Evolutionary conservation across 2,113 vertebrate species (phyloP).

Genomic region (Cyanoliseus patagonus): DNA sequence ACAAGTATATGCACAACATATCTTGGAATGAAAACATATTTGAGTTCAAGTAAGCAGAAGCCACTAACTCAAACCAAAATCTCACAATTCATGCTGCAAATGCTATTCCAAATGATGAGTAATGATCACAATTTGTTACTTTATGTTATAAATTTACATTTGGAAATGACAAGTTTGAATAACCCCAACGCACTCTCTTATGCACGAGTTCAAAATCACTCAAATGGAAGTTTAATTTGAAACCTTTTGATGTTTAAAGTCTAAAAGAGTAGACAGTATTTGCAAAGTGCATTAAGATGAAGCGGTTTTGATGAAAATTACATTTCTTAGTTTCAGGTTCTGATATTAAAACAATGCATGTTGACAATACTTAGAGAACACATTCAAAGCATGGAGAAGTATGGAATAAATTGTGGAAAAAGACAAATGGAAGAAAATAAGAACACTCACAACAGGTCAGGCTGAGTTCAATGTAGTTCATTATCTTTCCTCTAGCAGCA

Average conservation of each 20-base stretch:
- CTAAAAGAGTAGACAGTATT: not conserved
- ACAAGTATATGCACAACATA: not conserved
- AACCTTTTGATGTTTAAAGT: not conserved
- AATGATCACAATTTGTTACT: not conserved
- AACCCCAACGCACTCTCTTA: not conserved
- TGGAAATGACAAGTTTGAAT: not conserved
- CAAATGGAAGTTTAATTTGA: slow-evolving; percentile 10
- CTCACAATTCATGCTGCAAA: not conserved
- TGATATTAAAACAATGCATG: not conserved
- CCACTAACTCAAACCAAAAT: not conserved
- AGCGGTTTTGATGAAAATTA: not conserved
- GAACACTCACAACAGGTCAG: not conserved
- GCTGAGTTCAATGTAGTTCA: not conserved
- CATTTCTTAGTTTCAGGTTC: not conserved
- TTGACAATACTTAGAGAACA: not conserved
- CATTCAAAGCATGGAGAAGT: not conserved
- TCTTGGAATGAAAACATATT: not conserved
- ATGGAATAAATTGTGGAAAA: not conserved
- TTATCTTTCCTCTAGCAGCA: not conserved
- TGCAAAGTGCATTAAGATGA: slow-evolving; percentile 1
- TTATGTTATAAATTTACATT: not conserved
- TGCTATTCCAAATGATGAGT: not conserved
- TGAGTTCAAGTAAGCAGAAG: not conserved
- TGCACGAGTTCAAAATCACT: not conserved
- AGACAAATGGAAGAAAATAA: not conserved